Evolutionary conservation across 2,888 invertebrate genomes (phyloP), one percentile per base, ranked within the genome.

Genomic region (Scrobipalpa atriplicella): DNA sequence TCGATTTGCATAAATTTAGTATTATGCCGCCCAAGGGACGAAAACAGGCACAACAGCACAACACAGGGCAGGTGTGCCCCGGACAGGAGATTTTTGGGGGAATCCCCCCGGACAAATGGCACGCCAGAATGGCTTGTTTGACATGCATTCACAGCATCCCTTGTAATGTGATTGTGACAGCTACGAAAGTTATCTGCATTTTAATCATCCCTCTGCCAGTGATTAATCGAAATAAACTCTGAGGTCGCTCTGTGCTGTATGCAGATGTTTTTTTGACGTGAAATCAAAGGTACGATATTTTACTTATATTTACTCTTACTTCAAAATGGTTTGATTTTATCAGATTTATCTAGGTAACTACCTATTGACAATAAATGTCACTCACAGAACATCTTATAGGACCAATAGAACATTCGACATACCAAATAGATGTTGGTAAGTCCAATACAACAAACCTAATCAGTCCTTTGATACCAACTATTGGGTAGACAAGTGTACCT

Each of bases 1-100:
- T 65, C 65, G 65, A 65, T 66, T 52, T 54, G 62, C 66, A 66
- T 66, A 62, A 66, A 66, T 66, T 66, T 66, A 19, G 54, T 54
- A 66, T 66, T 66, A 66, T 54, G 11, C 61, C 47, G n/a, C 66
- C 62, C 21, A 16, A 11, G 62, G 66, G 54, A 54, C 41, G 36
- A 11, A 13, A 29, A 29, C 29, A 13, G 41, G 13, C 47, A 8
- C 16, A 43, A 9, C 61, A 6, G 13, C 47, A 8, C 16, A 43
- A 9, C 61, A 6, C 18, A 21, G 51, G 19, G 66, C 43, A 66
- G 52, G 61, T 62, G 62, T 16, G 51, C 6, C 8, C 41, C 41
- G 16, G 19, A 18, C 18, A 9, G 13, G 52, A 36, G 52, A 38
- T 16, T 51, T 63, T 47, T 18, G 10, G 63, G 36, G 63, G 16